phyloP scores from a whole-genome alignment of 2,797 vertebrate species.

The Malacoctenus gilli region DNA sequence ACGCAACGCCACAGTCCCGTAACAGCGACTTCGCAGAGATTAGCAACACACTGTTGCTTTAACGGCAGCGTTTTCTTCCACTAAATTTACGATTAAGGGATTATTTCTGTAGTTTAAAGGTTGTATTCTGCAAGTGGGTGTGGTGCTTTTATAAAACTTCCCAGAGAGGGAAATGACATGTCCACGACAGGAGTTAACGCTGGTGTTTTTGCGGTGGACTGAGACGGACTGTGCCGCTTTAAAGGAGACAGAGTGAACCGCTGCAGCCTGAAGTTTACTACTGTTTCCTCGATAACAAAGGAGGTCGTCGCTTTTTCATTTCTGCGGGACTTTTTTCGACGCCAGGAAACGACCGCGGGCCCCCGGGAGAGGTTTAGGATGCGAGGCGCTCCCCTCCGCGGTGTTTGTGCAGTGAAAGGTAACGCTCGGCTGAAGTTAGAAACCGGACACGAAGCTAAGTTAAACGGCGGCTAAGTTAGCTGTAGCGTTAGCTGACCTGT shows the following conservation, averaged over 20 bases:
- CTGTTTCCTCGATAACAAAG: conserved; percentile 62
- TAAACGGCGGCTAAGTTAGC: conserved; percentile 56
- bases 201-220: conserved; percentile 18
- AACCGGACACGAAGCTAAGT: conserved; percentile 35
- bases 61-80: not conserved
- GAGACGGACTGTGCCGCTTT: conserved; percentile 16
- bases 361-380: conserved; percentile 7
- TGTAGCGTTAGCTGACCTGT: conserved; percentile 60
- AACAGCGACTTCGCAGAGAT: conserved; percentile 43
- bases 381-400: not conserved
- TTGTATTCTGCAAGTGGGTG: not conserved
- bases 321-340: conserved; percentile 50
- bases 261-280: conserved; percentile 62
- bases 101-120: not conserved
- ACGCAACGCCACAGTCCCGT: conserved; percentile 38
- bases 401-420: conserved; percentile 58
- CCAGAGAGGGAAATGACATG: conserved; percentile 64
- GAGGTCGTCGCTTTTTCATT: not conserved
- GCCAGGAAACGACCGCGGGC: conserved; percentile 1
- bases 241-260: conserved; percentile 36
- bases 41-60: conserved; percentile 55
- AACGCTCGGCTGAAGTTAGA: conserved; percentile 28
- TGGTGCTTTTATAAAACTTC: conserved; percentile 12
- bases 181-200: conserved; percentile 34
- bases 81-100: not conserved